Evolutionary conservation across 1,140 invertebrate genomes (phyloP).

Genomic region (Drosophila lini): DNA sequence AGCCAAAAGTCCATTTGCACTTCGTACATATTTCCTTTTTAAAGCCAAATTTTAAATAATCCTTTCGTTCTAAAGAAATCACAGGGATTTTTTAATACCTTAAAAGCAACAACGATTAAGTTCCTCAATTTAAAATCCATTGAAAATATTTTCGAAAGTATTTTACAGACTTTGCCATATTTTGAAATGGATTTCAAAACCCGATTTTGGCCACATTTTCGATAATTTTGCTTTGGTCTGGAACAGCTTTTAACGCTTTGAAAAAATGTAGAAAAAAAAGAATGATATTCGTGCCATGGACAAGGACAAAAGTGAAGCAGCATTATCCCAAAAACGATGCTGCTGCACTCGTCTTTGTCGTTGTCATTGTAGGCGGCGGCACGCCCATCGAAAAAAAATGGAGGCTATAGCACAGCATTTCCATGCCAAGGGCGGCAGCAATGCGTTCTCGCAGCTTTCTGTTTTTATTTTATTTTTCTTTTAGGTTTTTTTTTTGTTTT

Average conservation of each 20-base stretch:
- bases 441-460: slow-evolving; percentile 19
- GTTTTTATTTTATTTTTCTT: background rate
- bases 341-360: slow-evolving; percentile 15
- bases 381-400: slow-evolving; percentile 59
- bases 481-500: background rate
- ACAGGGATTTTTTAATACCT: too few species aligned
- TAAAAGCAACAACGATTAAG: background rate
- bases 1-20: too few species aligned
- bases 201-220: background rate
- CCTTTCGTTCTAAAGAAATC: too few species aligned
- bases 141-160: too few species aligned
- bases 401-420: slow-evolving; percentile 28
- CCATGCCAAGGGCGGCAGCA: slow-evolving; percentile 53
- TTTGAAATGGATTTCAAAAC: background rate
- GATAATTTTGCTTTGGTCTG: background rate
- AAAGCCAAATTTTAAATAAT: too few species aligned
- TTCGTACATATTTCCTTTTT: too few species aligned
- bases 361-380: slow-evolving; percentile 10
- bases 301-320: slow-evolving; percentile 31
- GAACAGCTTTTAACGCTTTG: background rate
- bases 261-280: background rate
- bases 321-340: slow-evolving; percentile 25
- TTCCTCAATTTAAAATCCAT: background rate
- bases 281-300: slow-evolving; percentile 23
- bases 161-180: too few species aligned